Percentiles rank a stretch among this genome's conserved stretches.
phyloP scores from a whole-genome alignment of 2,888 invertebrate species.

The Carpatolechia fugitivella region DNA sequence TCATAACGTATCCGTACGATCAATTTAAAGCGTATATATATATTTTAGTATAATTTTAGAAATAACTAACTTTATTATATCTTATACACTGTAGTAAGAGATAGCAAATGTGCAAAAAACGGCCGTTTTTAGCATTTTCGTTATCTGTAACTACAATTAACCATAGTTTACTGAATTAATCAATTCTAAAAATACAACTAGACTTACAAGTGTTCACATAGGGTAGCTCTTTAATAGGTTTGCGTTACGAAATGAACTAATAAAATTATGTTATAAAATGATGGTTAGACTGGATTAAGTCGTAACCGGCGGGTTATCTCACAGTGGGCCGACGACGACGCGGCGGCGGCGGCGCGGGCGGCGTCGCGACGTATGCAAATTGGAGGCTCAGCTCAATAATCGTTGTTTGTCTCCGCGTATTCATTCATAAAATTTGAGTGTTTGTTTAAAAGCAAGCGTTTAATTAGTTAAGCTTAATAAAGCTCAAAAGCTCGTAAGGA shows the following conservation, averaged over 20 bases:
- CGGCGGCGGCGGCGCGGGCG: too few species aligned
- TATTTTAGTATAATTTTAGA: too few species aligned
- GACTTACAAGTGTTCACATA: too few species aligned
- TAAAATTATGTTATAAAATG: conserved; percentile 56
- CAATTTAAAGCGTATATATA: too few species aligned
- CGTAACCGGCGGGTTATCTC: conserved; percentile 16
- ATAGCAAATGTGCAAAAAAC: too few species aligned
- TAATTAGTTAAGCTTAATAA: conserved; percentile 4
- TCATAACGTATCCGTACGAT: too few species aligned
- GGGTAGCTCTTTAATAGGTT: conserved; percentile 57
- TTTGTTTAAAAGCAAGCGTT: neutral
- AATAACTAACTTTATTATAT: too few species aligned
- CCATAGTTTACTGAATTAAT: too few species aligned
- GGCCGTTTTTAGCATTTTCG: too few species aligned
- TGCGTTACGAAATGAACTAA: conserved; percentile 60
- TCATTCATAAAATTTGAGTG: conserved; percentile 14
- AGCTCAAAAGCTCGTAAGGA: neutral
- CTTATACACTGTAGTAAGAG: too few species aligned
- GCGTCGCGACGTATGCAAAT: conserved; percentile 35
- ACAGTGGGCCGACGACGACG: neutral
- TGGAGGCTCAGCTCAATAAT: conserved; percentile 21
- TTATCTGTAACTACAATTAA: too few species aligned
- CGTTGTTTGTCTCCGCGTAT: conserved; percentile 10
- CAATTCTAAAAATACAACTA: too few species aligned
- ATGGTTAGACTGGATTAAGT: conserved; percentile 50